phyloP scores from a whole-genome alignment of 2,797 vertebrate genomes.

The Heliangelus exortis region DNA sequence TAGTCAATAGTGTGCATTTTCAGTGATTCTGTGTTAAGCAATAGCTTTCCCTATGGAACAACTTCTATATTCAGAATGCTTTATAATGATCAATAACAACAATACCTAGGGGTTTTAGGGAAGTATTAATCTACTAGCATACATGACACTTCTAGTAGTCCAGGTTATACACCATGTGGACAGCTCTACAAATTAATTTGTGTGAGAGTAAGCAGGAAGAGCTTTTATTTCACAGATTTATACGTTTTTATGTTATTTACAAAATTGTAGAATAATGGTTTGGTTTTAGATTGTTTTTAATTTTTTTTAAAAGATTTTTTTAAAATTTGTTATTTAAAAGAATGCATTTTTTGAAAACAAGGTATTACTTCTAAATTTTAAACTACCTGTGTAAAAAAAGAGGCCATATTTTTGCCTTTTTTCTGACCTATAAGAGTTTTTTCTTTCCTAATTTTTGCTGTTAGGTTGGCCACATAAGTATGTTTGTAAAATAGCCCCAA shows the following conservation, averaged over 20 bases:
- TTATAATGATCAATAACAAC: background rate
- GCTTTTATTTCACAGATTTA: background rate
- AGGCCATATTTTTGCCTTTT: accelerated
- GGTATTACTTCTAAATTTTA: background rate
- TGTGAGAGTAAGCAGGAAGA: background rate
- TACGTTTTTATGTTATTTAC: background rate
- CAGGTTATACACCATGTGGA: accelerated
- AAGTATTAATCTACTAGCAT: background rate
- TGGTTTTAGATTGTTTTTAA: too few relatives aligned
- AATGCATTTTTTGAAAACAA: background rate
- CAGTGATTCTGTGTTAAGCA: background rate
- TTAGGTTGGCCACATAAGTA: accelerated
- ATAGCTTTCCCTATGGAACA: background rate
- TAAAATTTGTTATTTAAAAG: too few relatives aligned
- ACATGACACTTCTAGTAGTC: background rate
- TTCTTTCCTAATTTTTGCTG: background rate
- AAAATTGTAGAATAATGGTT: background rate
- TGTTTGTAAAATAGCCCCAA: background rate
- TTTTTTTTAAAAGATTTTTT: too few relatives aligned
- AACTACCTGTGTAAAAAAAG: background rate
- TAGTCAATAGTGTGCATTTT: background rate
- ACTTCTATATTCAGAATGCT: background rate
- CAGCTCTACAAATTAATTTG: background rate
- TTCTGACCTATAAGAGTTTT: background rate
- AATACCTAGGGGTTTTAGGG: background rate